Evolutionary conservation across 2,797 vertebrate genomes (phyloP), one percentile per base, ranked within the genome.

Genomic region (Sciurus carolinensis): DNA sequence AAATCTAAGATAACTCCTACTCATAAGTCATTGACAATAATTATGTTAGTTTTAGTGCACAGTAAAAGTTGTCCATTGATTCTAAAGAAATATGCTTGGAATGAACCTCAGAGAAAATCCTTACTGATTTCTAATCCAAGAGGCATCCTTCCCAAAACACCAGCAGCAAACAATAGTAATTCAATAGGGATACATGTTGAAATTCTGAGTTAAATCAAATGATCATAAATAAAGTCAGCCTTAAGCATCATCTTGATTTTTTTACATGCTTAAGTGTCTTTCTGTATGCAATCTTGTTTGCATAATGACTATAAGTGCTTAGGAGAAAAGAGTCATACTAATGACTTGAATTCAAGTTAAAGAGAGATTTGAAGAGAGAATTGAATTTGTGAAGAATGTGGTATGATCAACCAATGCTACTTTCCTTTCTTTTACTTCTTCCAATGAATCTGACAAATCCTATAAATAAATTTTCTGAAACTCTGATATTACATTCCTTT

Each of bases 11-110:
- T 8, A 87, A 22, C 57, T 2, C 84, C 4, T 64, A 71, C 13
- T 44, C 36, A 33, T 50, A 83, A 47, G 77, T 90, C 50, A 86
- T 6, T 94, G 36, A 88, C 6, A 93, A 83, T 95, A 94, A 95
- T 92, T 91, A 87, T 20, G 22, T 54, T 86, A 91, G 18, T 24
- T 28, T 81, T 2, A 44, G 22, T 26, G 36, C 2, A 87, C 72
- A 80, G 71, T 77, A 77, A n/a, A 90, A 33, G 12, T 87, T 94
- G 92, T 89, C 80, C 22, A 22, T 71, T 67, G 14, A 92, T 87
- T 94, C 57, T 88, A 80, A 95, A 90, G 95, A 90, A 94, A 96
- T 47, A 96, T 93, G 3, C 24, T 94, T 94, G 81, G 42, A 39
- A 36, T 42, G 62, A 8, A 2, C 33, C 77, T 84, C 52, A 67